Conservation (phyloP, 2,113 vertebrate species). For the Corythornis madagascariensis region DNA sequence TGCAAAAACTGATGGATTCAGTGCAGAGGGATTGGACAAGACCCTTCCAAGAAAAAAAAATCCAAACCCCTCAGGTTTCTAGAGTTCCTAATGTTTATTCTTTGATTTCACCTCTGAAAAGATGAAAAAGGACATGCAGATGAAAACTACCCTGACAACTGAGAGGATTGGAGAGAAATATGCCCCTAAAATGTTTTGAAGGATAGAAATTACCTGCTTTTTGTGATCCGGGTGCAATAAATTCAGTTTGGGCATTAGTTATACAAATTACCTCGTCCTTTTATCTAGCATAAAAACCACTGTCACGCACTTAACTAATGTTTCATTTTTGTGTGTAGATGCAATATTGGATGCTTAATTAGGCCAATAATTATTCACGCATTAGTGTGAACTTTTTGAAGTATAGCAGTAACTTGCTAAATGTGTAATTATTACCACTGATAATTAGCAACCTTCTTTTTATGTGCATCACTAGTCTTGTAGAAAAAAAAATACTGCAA, state of each 20-base stretch:
- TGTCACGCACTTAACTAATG: constrained; percentile 66
- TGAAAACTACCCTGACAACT: background rate
- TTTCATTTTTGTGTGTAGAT: constrained; percentile 47
- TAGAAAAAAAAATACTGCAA: constrained; percentile 48
- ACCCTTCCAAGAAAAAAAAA: fast-evolving
- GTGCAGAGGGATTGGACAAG: background rate
- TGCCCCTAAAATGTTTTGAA: constrained; percentile 56
- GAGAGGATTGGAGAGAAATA: background rate
- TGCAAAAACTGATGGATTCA: background rate
- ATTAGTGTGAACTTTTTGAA: constrained; percentile 71
- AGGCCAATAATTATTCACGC: constrained; percentile 75
- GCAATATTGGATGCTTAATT: constrained; percentile 62
- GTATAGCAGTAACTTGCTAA: constrained; percentile 67
- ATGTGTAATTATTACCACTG: constrained; percentile 67
- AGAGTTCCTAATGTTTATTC: background rate
- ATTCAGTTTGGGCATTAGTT: constrained; percentile 57
- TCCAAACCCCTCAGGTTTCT: background rate
- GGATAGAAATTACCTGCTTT: constrained; percentile 48
- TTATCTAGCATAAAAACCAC: constrained; percentile 56
- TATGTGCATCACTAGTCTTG: constrained; percentile 37
- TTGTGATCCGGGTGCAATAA: constrained; percentile 48
- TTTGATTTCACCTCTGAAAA: background rate
- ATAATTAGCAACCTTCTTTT: constrained; percentile 61
- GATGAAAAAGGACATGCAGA: background rate
- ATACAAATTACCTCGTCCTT: constrained; percentile 68